phyloP scores from a whole-genome alignment of 2,888 invertebrate genomes.

The Ophion obscuratus region DNA sequence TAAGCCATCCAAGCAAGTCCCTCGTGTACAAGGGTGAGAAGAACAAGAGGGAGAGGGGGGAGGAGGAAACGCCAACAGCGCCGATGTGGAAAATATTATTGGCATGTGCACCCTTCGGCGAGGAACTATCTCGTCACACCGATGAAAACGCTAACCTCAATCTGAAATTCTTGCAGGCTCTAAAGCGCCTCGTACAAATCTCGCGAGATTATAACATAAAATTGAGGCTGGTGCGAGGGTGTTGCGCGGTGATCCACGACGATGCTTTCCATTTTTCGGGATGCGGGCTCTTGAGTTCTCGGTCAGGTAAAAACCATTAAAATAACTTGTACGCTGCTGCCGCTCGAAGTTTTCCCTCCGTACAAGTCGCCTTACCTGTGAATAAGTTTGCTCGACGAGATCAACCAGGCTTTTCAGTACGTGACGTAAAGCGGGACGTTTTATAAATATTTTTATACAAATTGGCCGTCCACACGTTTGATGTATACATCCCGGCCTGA shows the following conservation, averaged over 20 bases:
- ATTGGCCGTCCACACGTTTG: no score
- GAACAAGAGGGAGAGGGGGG: neutral
- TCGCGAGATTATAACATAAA: slow-evolving; percentile 32
- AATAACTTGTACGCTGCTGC: neutral
- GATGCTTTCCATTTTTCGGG: slow-evolving; percentile 7
- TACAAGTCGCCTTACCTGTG: no score
- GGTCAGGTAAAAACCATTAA: neutral
- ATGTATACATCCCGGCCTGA: no score
- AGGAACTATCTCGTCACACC: slow-evolving; percentile 45
- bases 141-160: slow-evolving; percentile 41
- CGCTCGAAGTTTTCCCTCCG: neutral
- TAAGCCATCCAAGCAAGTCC: slow-evolving; percentile 70
- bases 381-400: neutral
- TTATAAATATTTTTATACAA: neutral
- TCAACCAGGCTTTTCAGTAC: neutral
- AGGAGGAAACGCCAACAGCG: slow-evolving; percentile 19
- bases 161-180: slow-evolving; percentile 48
- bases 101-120: slow-evolving; percentile 42
- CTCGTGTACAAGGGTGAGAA: slow-evolving; percentile 65
- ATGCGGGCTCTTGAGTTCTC: neutral
- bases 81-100: slow-evolving; percentile 65
- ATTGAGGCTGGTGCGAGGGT: neutral
- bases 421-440: neutral
- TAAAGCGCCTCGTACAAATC: neutral
- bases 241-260: neutral